Evolutionary conservation across 2,888 invertebrate species (phyloP).

Genomic region (Cerastis leucographa): DNA sequence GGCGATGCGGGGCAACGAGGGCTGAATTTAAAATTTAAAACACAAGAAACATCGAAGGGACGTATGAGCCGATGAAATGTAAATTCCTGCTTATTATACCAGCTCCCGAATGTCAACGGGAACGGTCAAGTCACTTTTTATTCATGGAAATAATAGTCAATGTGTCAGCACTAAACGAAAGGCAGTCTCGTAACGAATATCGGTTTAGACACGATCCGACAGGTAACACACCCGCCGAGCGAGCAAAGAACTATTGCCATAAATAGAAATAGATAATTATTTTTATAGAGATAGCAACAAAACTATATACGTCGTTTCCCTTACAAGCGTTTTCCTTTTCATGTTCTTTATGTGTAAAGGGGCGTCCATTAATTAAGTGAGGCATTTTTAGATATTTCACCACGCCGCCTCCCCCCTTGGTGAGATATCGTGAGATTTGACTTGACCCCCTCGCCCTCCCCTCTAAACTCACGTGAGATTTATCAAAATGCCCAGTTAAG

Average conservation of each 20-base stretch:
- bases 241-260: slow-evolving; percentile 39
- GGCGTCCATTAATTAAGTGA: no score
- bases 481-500: no score
- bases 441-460: no score
- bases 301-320: slow-evolving; percentile 45
- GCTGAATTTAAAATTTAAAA: slow-evolving; percentile 75
- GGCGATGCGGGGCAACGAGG: slow-evolving; percentile 44
- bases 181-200: slow-evolving; percentile 66
- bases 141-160: slow-evolving; percentile 82
- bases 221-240: slow-evolving; percentile 55
- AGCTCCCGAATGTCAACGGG: slow-evolving; percentile 80
- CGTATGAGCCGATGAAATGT: slow-evolving; percentile 78
- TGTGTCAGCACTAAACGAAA: slow-evolving; percentile 78
- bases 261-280: slow-evolving; percentile 56
- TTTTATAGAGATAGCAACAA: slow-evolving; percentile 39
- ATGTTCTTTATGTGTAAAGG: background rate
- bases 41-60: slow-evolving; percentile 70
- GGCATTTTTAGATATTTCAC: no score
- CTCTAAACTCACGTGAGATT: no score
- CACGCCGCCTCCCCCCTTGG: no score
- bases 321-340: slow-evolving; percentile 49
- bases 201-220: slow-evolving; percentile 67
- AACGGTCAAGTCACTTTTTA: slow-evolving; percentile 81
- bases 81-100: slow-evolving; percentile 82
- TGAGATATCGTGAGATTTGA: no score